A percentile compares a stretch with the other conserved stretches of the same genome.
These are phyloP conservation scores for Zonotrichia leucophrys DNA, from an alignment of 2,113 vertebrate genomes.

Conservation along the genomic window DNA sequence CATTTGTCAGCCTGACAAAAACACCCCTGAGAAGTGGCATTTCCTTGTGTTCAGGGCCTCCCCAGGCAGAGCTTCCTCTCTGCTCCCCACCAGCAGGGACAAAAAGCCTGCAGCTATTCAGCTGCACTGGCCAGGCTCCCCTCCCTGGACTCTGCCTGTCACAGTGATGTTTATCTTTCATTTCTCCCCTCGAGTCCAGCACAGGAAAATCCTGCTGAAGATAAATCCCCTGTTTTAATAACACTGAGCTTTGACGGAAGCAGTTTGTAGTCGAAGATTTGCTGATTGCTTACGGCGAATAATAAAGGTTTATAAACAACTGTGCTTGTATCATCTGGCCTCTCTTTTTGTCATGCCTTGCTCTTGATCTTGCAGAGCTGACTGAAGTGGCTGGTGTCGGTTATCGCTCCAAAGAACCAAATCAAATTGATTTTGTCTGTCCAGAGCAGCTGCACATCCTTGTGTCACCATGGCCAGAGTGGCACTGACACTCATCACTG, in stretches of 20 bases:
- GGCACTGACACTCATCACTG: neutral
- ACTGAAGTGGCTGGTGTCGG: neutral
- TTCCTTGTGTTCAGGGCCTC: neutral
- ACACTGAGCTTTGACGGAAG: neutral
- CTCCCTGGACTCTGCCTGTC: neutral
- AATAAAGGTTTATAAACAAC: neutral
- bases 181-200: neutral
- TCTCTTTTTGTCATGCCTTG: neutral
- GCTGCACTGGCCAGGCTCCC: neutral
- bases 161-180: neutral
- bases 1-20: neutral
- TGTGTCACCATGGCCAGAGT: neutral
- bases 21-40: neutral
- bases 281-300: rapidly evolving
- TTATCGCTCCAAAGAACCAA: neutral
- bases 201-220: neutral
- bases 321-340: neutral
- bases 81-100: neutral
- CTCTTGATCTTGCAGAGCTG: neutral
- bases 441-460: neutral
- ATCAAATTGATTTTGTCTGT: neutral
- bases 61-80: neutral
- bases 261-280: neutral
- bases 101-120: neutral
- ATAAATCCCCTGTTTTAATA: neutral